Conservation (phyloP, 2,797 vertebrate species). For the Sebastes taczanowskii region DNA sequence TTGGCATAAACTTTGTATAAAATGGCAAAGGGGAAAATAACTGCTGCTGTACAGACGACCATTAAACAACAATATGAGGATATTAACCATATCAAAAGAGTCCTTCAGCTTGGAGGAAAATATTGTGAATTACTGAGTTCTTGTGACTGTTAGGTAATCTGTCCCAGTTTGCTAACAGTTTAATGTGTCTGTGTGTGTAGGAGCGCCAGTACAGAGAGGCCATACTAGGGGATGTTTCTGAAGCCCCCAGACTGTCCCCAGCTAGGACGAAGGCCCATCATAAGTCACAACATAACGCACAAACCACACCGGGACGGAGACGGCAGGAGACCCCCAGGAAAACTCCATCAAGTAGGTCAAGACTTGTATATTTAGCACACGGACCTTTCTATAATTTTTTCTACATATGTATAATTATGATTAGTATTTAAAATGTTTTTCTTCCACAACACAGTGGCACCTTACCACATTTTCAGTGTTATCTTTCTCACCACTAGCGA, state of each 20-base stretch:
- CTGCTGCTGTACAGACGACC: neutral
- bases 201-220: conserved; percentile 87
- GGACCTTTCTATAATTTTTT: neutral
- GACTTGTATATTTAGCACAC: neutral
- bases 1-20: neutral
- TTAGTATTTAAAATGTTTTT: neutral
- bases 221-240: conserved; percentile 79
- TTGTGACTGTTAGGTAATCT: neutral
- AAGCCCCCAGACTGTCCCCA: conserved; percentile 71
- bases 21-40: neutral
- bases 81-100: neutral
- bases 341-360: conserved; percentile 79
- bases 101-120: neutral
- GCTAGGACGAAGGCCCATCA: conserved; percentile 70
- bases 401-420: neutral
- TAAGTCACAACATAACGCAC: conserved; percentile 58
- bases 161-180: neutral
- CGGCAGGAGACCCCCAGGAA: conserved; percentile 75
- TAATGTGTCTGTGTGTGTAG: conserved; percentile 66
- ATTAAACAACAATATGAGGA: neutral
- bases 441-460: neutral
- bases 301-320: conserved; percentile 69
- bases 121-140: neutral
- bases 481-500: neutral
- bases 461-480: neutral